phyloP scores from a whole-genome alignment of 2,113 vertebrate species.

The Malaclemys terrapin region DNA sequence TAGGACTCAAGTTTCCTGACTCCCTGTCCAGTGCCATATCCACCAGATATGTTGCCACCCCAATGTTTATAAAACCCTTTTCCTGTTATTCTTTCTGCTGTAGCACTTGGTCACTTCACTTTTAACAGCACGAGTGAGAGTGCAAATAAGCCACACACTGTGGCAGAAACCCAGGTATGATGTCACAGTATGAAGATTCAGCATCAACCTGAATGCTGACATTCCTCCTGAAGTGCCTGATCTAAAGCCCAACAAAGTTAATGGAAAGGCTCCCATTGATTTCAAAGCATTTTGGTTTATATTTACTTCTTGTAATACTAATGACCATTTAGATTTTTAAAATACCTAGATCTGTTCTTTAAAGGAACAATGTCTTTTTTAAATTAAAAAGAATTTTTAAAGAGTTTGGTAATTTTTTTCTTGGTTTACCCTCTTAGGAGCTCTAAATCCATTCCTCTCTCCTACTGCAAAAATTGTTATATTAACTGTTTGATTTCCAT shows the following conservation, averaged over 20 bases:
- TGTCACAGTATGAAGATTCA: not conserved
- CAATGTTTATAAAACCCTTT: not conserved
- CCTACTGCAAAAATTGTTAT: not conserved
- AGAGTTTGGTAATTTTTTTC: not conserved
- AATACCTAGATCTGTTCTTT: conserved; percentile 1
- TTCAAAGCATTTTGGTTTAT: not conserved
- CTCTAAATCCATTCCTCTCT: not conserved
- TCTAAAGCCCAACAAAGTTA: conserved; percentile 1
- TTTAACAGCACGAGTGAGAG: not conserved
- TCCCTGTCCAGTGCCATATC: not conserved
- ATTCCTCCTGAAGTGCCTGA: conserved; percentile 23
- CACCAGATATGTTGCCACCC: rapidly evolving
- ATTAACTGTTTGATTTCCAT: conserved; percentile 15
- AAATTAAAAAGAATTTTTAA: not conserved
- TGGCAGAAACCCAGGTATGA: not conserved
- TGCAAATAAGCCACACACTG: not conserved
- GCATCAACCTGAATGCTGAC: not conserved
- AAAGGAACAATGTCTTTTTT: conserved; percentile 11
- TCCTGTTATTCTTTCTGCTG: not conserved
- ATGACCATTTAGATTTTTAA: conserved; percentile 35
- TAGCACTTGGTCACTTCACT: not conserved
- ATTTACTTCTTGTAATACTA: conserved; percentile 48
- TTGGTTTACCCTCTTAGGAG: not conserved
- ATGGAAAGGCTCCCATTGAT: conserved; percentile 28
- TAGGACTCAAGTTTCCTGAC: not conserved